Percentiles rank a stretch among this genome's conserved stretches.
phyloP scores from a whole-genome alignment of 2,888 invertebrate species.

The Cloeon dipterum region DNA sequence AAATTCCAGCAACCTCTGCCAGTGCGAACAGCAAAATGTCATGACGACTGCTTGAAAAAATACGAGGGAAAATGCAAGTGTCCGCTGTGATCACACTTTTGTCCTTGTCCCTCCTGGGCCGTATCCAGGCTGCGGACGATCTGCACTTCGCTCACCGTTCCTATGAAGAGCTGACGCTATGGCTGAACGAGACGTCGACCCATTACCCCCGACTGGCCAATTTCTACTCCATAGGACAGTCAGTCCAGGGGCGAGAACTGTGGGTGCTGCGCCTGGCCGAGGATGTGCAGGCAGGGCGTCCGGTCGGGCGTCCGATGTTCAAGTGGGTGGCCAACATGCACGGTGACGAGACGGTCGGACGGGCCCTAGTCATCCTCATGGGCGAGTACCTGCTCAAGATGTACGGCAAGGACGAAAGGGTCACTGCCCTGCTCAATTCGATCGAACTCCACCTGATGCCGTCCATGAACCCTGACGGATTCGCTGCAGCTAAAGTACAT shows the following conservation, averaged over 20 bases:
- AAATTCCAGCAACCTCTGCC: no score
- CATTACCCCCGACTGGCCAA: slow-evolving; percentile 45
- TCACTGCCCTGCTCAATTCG: slow-evolving; percentile 54
- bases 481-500: slow-evolving; percentile 53
- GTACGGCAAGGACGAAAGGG: slow-evolving; percentile 40
- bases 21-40: no score
- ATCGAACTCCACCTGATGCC: slow-evolving; percentile 93
- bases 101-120: no score
- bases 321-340: slow-evolving; percentile 95
- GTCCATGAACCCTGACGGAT: slow-evolving; percentile 95
- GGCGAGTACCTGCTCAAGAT: slow-evolving; percentile 61
- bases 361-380: slow-evolving; percentile 61
- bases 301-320: slow-evolving; percentile 41
- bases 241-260: slow-evolving; percentile 56
- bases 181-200: slow-evolving; percentile 34
- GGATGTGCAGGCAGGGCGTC: slow-evolving; percentile 27
- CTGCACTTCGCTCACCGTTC: no score
- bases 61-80: no score
- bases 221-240: slow-evolving; percentile 58
- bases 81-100: no score
- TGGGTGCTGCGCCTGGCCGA: slow-evolving; percentile 59
- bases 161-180: slow-evolving; percentile 43
- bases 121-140: no score
- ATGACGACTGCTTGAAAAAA: no score
- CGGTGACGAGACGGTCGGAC: slow-evolving; percentile 78